phyloP scores from a whole-genome alignment of 2,113 vertebrate species.

The Cyanoderma ruficeps region DNA sequence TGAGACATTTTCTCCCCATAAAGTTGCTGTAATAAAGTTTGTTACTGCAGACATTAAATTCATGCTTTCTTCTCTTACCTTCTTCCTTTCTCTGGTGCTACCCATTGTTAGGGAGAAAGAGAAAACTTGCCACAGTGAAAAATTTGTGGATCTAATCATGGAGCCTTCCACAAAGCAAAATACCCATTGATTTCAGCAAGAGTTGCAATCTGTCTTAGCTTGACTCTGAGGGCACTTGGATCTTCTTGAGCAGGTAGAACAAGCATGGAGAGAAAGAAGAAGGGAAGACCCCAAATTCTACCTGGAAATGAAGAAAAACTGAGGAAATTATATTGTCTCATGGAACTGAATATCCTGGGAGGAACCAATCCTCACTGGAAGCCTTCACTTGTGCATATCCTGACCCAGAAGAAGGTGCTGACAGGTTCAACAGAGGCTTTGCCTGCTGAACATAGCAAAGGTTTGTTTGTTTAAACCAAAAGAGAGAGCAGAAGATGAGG shows the following conservation, averaged over 20 bases:
- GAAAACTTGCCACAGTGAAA: neutral
- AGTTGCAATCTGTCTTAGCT: neutral
- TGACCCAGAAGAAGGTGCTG: neutral
- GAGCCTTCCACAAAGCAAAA: neutral
- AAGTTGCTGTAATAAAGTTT: slow-evolving; percentile 38
- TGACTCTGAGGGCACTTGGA: neutral
- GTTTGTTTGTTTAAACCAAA: neutral
- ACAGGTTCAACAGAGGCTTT: neutral
- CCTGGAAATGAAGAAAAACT: neutral
- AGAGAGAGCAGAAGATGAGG: neutral
- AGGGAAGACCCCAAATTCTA: neutral
- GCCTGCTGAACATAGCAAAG: neutral
- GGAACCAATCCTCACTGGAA: neutral
- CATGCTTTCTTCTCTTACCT: slow-evolving; percentile 33
- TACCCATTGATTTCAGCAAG: neutral
- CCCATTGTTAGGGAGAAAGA: neutral
- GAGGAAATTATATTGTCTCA: neutral
- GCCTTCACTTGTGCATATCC: neutral
- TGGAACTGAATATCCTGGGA: neutral
- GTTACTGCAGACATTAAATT: slow-evolving; percentile 4
- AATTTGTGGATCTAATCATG: neutral
- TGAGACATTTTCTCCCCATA: slow-evolving; percentile 24
- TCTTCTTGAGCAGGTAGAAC: neutral
- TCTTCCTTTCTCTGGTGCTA: neutral
- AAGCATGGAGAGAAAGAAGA: neutral